Evolutionary conservation across 2,888 invertebrate species (phyloP), one percentile per base, ranked within the genome.

Genomic region (Drosophila dives): DNA sequence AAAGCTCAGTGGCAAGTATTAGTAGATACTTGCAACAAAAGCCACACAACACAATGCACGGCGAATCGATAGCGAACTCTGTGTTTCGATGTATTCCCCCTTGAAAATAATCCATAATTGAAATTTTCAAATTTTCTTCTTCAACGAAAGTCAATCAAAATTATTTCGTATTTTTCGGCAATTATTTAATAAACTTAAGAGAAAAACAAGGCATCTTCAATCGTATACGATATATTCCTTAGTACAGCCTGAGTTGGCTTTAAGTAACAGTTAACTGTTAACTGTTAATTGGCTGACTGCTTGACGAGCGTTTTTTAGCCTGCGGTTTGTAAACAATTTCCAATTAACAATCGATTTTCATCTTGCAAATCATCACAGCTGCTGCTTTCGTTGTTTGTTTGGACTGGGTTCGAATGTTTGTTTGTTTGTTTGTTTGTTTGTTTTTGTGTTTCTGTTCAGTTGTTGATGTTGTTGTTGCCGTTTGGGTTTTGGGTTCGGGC

Each of bases 251-350:
- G 15, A 45, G 15, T 45, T 23, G 8, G 23, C 23, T 45, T 45
- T 45, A 26, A 50, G 50, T 26, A 29, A 50, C 29, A 29, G n/a
- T 17, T 50, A 45, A 45, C 20, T 23, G 20, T 29, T 29, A 29
- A 29, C 29, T 29, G 45, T 45, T 45, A 15, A 23, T 49, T 51
- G 40, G 15, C 69, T 64, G 64, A 79, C 62, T 40, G 61, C 40
- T 58, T 62, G 62, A 53, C 45, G 56, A 67, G 60, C 54, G 63
- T 64, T 64, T 67, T 55, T 55, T 26, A n/a, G 75, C 86, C 59
- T 63, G 80, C 65, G 76, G 89, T 69, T 56, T 64, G 87, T 81
- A 89, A 89, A 85, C 89, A 86, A 67, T 72, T 85, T 87, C 55
- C 85, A 83, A 81, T 83, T 86, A 75, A 74, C 85, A 83, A 84